phyloP scores from a whole-genome alignment of 2,888 invertebrate genomes.

The Cistogaster globosa region DNA sequence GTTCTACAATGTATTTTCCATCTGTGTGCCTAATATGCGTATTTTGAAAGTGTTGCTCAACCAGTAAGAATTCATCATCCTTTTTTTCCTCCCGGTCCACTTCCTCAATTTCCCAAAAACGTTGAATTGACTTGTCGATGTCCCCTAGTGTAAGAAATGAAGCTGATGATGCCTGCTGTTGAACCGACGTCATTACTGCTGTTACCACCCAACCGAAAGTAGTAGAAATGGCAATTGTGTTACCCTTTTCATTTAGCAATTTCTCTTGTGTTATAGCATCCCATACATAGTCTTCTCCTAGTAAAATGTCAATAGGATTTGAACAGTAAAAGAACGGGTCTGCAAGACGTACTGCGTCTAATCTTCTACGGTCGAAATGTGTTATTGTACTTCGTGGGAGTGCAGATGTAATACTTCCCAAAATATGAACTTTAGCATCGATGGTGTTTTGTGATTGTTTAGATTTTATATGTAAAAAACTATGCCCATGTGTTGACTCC shows the following conservation, averaged over 20 bases:
- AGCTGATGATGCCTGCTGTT: neutral
- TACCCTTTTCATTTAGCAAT: neutral
- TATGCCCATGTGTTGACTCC: constrained; percentile 2
- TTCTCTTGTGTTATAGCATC: neutral
- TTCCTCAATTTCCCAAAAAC: neutral
- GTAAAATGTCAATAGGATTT: neutral
- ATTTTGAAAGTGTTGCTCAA: constrained; percentile 20
- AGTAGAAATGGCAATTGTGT: neutral
- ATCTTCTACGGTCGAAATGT: neutral
- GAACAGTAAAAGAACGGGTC: neutral
- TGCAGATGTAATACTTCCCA: neutral
- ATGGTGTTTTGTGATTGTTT: neutral
- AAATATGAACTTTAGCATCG: neutral
- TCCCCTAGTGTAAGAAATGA: neutral
- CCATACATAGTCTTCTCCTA: neutral
- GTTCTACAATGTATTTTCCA: too few relatives aligned
- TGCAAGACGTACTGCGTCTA: neutral
- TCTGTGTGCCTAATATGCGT: neutral
- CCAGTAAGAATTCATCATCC: neutral
- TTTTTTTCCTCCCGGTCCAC: too few relatives aligned
- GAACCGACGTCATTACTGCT: neutral
- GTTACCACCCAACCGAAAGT: constrained; percentile 20
- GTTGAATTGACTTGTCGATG: neutral
- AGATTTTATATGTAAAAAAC: neutral
- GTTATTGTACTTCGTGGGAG: neutral